Evolutionary conservation across 2,113 vertebrate species (phyloP).

Genomic region (Strix uralensis): DNA sequence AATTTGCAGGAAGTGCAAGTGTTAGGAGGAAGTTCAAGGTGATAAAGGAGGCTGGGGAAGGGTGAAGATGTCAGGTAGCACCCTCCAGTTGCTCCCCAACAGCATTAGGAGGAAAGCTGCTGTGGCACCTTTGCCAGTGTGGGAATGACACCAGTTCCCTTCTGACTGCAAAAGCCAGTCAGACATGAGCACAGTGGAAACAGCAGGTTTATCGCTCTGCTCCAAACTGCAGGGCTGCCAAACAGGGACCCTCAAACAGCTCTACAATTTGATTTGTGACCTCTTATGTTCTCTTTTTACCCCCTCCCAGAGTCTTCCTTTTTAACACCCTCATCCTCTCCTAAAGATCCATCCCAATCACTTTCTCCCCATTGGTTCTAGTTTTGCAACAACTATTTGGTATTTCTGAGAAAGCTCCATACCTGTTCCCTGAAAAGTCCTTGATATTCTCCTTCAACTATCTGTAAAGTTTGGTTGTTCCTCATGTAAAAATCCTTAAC

Average conservation of each 20-base stretch:
- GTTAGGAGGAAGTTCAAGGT: background rate
- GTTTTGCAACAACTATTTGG: background rate
- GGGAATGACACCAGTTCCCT: background rate
- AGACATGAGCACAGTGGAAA: background rate
- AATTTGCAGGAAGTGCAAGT: background rate
- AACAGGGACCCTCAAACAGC: background rate
- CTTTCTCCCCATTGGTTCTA: background rate
- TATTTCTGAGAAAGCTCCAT: background rate
- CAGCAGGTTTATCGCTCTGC: fast-evolving
- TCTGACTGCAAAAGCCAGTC: background rate
- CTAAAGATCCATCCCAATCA: background rate
- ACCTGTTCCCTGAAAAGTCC: background rate
- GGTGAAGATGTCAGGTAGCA: background rate
- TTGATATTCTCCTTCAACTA: background rate
- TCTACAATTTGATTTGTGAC: background rate
- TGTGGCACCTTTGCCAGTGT: fast-evolving
- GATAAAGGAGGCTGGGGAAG: background rate
- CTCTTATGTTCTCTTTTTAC: background rate
- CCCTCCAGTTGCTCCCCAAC: background rate
- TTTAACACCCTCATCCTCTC: background rate
- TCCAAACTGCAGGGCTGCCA: background rate
- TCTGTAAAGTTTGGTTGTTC: background rate
- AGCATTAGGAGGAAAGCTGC: background rate
- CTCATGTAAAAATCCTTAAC: background rate
- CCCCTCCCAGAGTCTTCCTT: fast-evolving